Evolutionary conservation across 2,888 invertebrate species (phyloP).

Genomic region (Chrysotoxum bicinctum): DNA sequence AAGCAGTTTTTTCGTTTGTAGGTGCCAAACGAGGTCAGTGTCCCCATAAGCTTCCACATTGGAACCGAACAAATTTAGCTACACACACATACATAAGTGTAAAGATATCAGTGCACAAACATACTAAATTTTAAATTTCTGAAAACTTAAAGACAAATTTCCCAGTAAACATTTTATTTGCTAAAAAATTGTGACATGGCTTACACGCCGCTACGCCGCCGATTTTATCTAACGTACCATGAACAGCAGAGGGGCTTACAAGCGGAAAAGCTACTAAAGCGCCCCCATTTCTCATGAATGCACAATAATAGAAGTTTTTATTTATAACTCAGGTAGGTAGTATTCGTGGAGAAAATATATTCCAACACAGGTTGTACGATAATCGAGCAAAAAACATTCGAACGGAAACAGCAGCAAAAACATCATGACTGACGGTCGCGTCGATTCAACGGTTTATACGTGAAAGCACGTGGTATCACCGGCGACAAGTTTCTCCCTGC

Average conservation of each 20-base stretch:
- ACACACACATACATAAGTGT: not conserved
- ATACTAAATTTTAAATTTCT: not conserved
- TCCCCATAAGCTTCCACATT: conserved; percentile 25
- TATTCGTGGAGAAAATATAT: conserved; percentile 54
- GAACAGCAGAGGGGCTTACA: conserved; percentile 3
- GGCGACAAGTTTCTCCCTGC: conserved; percentile 59
- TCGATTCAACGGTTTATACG: not conserved
- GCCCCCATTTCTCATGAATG: conserved; percentile 66
- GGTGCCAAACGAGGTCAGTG: conserved; percentile 60
- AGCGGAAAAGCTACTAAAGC: conserved; percentile 69
- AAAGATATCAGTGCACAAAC: conserved; percentile 26
- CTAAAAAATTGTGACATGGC: conserved; percentile 37
- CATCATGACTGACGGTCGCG: not conserved
- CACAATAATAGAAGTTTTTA: conserved; percentile 71
- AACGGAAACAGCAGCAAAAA: conserved; percentile 54
- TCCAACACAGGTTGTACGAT: conserved; percentile 42
- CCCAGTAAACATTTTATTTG: conserved; percentile 34
- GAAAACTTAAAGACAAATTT: not conserved
- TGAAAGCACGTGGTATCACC: not conserved
- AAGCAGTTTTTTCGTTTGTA: conserved; percentile 21
- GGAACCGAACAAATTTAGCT: not conserved
- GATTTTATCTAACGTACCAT: conserved; percentile 11
- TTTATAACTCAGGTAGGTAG: conserved; percentile 71
- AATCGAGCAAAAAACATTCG: conserved; percentile 18
- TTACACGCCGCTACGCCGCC: conserved; percentile 34